Conservation (phyloP, 2,113 vertebrate genomes). For the Rhinolophus sinicus region DNA sequence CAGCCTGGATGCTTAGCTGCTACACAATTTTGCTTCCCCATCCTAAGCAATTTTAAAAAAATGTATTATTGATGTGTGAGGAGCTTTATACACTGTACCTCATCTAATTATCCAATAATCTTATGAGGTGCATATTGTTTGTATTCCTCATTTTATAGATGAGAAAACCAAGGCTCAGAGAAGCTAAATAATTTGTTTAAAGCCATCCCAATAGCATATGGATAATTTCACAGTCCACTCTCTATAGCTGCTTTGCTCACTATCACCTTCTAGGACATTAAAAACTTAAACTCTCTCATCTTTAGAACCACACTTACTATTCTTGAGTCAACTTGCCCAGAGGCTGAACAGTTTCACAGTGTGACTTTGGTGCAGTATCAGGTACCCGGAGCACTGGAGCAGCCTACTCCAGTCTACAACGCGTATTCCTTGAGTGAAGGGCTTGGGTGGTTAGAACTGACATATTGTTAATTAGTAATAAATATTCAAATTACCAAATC, state of each 20-base stretch:
- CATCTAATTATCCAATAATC: conserved; percentile 20
- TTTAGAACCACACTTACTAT: background rate
- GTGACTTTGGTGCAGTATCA: background rate
- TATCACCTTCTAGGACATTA: background rate
- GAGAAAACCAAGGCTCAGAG: background rate
- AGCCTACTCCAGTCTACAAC: background rate
- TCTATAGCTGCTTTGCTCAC: background rate
- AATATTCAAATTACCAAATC: background rate
- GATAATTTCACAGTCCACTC: background rate
- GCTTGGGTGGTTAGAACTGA: background rate
- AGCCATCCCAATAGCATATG: background rate
- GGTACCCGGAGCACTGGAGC: background rate
- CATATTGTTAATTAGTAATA: background rate
- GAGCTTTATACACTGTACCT: background rate
- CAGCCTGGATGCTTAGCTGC: background rate
- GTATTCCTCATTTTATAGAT: conserved; percentile 39
- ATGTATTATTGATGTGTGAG: background rate
- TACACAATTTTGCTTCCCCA: background rate
- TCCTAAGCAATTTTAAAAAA: background rate
- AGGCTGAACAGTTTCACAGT: background rate
- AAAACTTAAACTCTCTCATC: background rate
- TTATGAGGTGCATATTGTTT: background rate
- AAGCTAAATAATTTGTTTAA: background rate
- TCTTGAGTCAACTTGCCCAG: background rate
- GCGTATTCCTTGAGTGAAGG: background rate